Evolutionary conservation across 2,113 vertebrate genomes (phyloP), one percentile per base, ranked within the genome.

Genomic region (Triplophysa tibetana): DNA sequence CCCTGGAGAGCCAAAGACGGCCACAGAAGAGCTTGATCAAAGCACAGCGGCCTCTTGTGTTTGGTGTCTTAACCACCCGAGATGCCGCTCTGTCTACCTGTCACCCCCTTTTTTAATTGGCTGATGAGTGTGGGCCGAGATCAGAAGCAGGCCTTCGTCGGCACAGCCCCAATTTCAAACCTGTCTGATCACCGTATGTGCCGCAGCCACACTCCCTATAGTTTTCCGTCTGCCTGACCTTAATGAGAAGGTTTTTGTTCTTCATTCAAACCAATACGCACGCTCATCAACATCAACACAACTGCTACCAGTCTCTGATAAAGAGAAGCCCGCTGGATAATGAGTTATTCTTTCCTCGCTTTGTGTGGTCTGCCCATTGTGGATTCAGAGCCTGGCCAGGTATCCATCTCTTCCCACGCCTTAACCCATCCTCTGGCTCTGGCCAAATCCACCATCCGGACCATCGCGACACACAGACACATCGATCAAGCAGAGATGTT

Each of bases 41-140:
- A 90, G 89, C 50, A 29, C 69, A 61, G 68, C 75, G 86, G 85
- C 85, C 83, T 70, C 4, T 80, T 12, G 29, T 77, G 62, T 1
- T 68, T 82, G 77, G 81, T 82, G 83, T 90, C 86, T 85, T 86
- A 68, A 81, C 83, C 72, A 38, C 8, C 70, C 77, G 83, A 82
- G 76, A 83, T 60, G 83, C 85, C 60, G 67, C 80, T 84, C 80
- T 85, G 86, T 89, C 86, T 86, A 83, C 87, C 90, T 89, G 89
- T 87, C 91, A 87, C 83, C 80, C 86, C 82, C 61, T 54, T 80
- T 91, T 88, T 82, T 90, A 87, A 89, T 89, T 86, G 81, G 86
- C 86, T 84, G 82, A 81, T 72, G n/a, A 73, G 33, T 26, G 13
- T 70, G 56, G 82, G 84, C 77, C 81, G 82, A 76, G 83, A 85